Conservation (phyloP, 2,797 vertebrate species). For the Takifugu rubripes region DNA sequence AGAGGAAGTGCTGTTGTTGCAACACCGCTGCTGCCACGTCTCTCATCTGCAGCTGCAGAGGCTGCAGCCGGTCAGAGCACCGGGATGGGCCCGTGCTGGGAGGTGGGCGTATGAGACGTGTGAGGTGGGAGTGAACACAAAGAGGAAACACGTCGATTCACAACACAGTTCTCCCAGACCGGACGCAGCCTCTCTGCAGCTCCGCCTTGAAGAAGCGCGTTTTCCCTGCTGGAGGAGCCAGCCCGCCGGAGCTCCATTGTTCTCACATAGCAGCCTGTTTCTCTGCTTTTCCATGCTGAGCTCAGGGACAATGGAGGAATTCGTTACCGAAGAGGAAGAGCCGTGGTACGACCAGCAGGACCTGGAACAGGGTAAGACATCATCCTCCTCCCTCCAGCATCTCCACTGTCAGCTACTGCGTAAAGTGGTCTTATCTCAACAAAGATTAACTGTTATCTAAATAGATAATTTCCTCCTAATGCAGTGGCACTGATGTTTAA, state of each 20-base stretch:
- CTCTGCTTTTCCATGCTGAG: slow-evolving; percentile 64
- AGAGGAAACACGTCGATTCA: slow-evolving; percentile 40
- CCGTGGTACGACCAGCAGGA: slow-evolving; percentile 95
- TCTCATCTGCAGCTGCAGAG: slow-evolving; percentile 13
- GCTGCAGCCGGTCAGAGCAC: slow-evolving; percentile 12
- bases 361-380: slow-evolving; percentile 87
- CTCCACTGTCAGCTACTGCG: slow-evolving; percentile 25
- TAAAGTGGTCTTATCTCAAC: slow-evolving; percentile 36
- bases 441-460: slow-evolving; percentile 43
- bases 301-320: slow-evolving; percentile 88
- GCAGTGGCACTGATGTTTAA: not conserved
- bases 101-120: slow-evolving; percentile 22
- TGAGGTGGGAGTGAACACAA: slow-evolving; percentile 35
- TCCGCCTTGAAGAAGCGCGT: slow-evolving; percentile 14
- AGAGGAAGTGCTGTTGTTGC: slow-evolving; percentile 34
- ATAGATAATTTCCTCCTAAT: not conserved
- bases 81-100: slow-evolving; percentile 47
- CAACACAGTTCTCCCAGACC: slow-evolving; percentile 11
- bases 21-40: slow-evolving; percentile 68
- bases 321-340: slow-evolving; percentile 89
- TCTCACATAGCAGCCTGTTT: slow-evolving; percentile 7
- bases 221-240: not conserved
- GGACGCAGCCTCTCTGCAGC: slow-evolving; percentile 9
- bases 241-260: slow-evolving; percentile 37
- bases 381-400: slow-evolving; percentile 39